Base-by-base conservation (phyloP, 2,888 invertebrate genomes). In the Congeria kusceri region DNA sequence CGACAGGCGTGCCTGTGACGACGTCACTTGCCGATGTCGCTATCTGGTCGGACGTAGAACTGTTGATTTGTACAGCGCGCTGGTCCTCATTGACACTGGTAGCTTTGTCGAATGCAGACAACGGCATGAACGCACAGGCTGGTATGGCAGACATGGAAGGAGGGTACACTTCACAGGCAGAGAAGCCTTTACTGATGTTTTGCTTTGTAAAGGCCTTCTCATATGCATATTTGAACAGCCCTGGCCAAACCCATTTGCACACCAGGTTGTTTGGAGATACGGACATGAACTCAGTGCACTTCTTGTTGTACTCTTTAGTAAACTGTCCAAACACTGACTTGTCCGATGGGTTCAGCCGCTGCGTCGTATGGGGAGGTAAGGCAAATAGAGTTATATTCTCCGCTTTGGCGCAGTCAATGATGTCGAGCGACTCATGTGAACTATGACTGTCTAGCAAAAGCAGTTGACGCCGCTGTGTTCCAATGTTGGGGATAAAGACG, bases 371-470 rank as follows among this genome's bases (percentile, higher is more conserved):
- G 4, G 58, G 58, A 3, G 65, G 65, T 9, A 72, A 39, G 11
- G 64, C 64, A 32, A 65, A 28, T 49, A 65, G 4, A 65, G n/a
- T 13, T 4, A 65, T 28, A 25, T 53, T 25, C 18, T 65, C 49
- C n/a, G 29, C 53, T 23, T 32, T 44, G 25, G 65, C 65, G 23
- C 39, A 23, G 27, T n/a, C 25, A 20, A 63, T 44, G 39, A 76
- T 29, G 4, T 61, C 67, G 15, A 72, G 47, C 13, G 68, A 59
- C 56, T 80, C 76, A 47, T 84, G 78, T 0, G 69, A 70, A 53
- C 63, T 62, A 47, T 84, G 84, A 27, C 68, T 63, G 59, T 81
- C 84, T 39, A 80, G 56, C 18, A 81, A 25, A 1, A 84, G 56
- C 4, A 80, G 49, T 65, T 83, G 80, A 13, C 77, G 77, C 25